Conservation (phyloP, 1,140 invertebrate species). For the Halyomorpha halys region DNA sequence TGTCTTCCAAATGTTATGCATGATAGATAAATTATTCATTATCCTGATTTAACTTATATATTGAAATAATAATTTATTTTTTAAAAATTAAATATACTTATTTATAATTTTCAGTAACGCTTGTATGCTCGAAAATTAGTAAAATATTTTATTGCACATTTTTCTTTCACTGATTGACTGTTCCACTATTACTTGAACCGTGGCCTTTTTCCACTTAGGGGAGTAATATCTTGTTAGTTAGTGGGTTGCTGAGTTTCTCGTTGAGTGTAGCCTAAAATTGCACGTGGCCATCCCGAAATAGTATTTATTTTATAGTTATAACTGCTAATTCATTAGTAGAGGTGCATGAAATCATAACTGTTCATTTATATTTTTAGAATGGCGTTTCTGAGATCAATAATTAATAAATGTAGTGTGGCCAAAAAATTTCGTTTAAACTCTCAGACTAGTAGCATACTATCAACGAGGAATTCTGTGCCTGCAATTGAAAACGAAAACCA, state of each 20-base stretch:
- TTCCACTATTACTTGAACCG: background rate
- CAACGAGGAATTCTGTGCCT: background rate
- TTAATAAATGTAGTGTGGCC: constrained; percentile 34
- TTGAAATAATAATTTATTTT: too few species aligned
- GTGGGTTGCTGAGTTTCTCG: constrained; percentile 10
- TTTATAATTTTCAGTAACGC: too few species aligned
- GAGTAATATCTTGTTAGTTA: background rate
- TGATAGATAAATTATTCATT: too few species aligned
- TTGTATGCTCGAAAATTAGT: too few species aligned
- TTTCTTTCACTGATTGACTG: background rate
- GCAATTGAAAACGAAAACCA: constrained; percentile 29
- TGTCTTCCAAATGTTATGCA: too few species aligned
- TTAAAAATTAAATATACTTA: too few species aligned
- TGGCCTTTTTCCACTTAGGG: constrained; percentile 5
- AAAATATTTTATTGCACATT: too few species aligned
- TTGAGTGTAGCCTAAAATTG: background rate
- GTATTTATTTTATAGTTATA: too few species aligned
- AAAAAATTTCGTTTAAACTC: constrained; percentile 33
- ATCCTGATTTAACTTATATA: too few species aligned
- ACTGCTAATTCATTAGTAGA: too few species aligned
- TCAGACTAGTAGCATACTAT: constrained; percentile 29
- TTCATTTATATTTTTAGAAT: constrained; percentile 30
- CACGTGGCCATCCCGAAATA: too few species aligned
- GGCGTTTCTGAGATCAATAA: constrained; percentile 39
- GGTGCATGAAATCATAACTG: too few species aligned